Conservation (phyloP, 2,797 vertebrate species). For the Sitta carolinensis region DNA sequence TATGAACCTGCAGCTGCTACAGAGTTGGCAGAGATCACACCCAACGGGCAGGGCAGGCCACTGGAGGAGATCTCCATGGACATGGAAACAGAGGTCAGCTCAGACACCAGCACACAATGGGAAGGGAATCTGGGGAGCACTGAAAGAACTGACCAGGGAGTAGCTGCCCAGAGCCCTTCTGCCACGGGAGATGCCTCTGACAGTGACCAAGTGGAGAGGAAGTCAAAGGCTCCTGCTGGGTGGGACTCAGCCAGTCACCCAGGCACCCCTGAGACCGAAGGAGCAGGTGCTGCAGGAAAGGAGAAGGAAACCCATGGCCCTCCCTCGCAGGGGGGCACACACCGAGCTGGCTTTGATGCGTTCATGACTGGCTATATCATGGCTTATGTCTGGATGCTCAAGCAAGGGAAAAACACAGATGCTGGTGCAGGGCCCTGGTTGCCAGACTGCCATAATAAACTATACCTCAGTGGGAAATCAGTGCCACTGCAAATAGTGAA, state of each 20-base stretch:
- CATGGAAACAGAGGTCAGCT: background rate
- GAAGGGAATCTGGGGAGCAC: background rate
- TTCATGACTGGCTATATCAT: conserved; percentile 98
- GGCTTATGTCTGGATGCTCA: conserved; percentile 78
- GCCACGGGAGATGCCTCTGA: background rate
- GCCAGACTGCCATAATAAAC: conserved; percentile 87
- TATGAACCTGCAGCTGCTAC: background rate
- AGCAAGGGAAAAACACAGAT: conserved; percentile 41
- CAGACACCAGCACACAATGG: background rate
- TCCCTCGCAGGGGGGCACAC: conserved; percentile 80
- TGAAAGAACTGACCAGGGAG: conserved; percentile 53
- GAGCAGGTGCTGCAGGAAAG: background rate
- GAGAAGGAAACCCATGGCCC: background rate
- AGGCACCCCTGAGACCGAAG: background rate
- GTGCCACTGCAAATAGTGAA: conserved; percentile 91
- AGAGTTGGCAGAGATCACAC: background rate
- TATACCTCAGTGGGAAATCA: conserved; percentile 94
- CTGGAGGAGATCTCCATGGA: conserved; percentile 16
- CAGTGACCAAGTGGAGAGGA: background rate
- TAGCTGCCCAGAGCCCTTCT: background rate
- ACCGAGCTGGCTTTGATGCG: conserved; percentile 94
- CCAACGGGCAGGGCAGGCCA: background rate
- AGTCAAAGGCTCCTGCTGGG: background rate
- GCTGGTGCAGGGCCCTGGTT: conserved; percentile 65
- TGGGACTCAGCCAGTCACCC: background rate